These are phyloP conservation scores for Myotis findleyi DNA, from an alignment of 2,797 vertebrate species.

Conservation along the genomic window DNA sequence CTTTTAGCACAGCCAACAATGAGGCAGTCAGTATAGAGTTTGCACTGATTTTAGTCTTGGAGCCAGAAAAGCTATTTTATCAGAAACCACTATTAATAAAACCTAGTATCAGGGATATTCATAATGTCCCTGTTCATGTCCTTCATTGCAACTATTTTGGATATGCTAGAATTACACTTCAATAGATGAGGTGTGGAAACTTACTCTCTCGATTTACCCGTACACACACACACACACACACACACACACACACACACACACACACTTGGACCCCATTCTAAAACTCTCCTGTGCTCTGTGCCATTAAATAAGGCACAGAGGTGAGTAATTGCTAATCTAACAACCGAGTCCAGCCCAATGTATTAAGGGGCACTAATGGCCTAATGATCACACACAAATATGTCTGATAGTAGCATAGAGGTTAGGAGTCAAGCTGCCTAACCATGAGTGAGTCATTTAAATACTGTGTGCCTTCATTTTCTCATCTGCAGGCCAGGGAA, in stretches of 20 bases:
- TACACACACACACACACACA: not conserved
- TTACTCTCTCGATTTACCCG: not conserved
- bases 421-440: not conserved
- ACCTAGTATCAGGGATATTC: slow-evolving; percentile 15
- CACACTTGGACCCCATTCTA: not conserved
- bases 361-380: not conserved
- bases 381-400: not conserved
- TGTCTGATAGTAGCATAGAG: not conserved
- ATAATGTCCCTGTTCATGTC: not conserved
- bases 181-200: not conserved
- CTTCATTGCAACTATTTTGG: slow-evolving; percentile 3
- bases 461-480: not conserved
- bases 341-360: not conserved
- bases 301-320: slow-evolving; percentile 10
- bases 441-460: slow-evolving; percentile 6
- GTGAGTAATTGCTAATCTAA: slow-evolving; percentile 6
- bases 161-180: slow-evolving; percentile 36
- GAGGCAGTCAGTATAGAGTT: not conserved
- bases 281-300: not conserved
- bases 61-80: slow-evolving; percentile 45
- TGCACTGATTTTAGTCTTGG: slow-evolving; percentile 4
- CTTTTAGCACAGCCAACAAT: not conserved
- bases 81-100: slow-evolving; percentile 43
- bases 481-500: not conserved
- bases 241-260: not conserved